These are phyloP conservation scores for Poeciliopsis retropinna DNA, from an alignment of 2,113 vertebrate species.

Conservation along the genomic window DNA sequence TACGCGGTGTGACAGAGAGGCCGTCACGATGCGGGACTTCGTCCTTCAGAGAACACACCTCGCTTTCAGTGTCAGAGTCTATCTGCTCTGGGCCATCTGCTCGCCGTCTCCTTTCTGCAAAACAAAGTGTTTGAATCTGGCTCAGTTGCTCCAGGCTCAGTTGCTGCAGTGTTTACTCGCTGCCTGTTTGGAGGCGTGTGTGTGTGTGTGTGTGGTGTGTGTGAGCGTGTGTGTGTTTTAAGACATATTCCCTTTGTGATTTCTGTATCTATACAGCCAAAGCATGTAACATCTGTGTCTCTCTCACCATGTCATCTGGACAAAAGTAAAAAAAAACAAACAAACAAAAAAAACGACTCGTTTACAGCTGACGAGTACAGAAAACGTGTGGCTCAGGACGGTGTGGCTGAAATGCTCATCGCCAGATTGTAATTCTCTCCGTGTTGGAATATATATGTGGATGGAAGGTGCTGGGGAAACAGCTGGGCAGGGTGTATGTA, in stretches of 20 bases:
- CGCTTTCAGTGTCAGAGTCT: conserved; percentile 88
- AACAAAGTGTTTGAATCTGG: conserved; percentile 85
- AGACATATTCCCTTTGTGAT: conserved; percentile 48
- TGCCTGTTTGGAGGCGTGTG: conserved; percentile 78
- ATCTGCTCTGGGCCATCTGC: conserved; percentile 98
- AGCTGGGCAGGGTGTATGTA: conserved; percentile 8
- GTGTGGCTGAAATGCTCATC: conserved; percentile 18
- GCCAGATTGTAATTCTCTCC: conserved; percentile 1
- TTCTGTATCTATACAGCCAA: conserved; percentile 43
- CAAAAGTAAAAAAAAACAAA: conserved; percentile 14
- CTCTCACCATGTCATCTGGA: conserved; percentile 29
- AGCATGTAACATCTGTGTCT: conserved; percentile 57
- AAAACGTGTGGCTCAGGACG: conserved; percentile 11
- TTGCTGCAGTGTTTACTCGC: conserved; percentile 87
- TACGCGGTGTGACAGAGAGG: conserved; percentile 88
- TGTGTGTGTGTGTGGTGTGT: conserved; percentile 32
- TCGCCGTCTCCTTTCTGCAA: conserved; percentile 84
- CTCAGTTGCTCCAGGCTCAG: conserved; percentile 82
- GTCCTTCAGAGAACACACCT: conserved; percentile 89
- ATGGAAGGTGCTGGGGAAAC: conserved; percentile 21
- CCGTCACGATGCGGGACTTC: conserved; percentile 89
- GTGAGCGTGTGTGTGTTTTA: conserved; percentile 9
- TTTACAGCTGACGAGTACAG: conserved; percentile 35
- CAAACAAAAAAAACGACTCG: not conserved
- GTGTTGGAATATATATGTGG: conserved; percentile 14